phyloP scores from a whole-genome alignment of 1,140 invertebrate species.

The Temnothorax nylanderi region DNA sequence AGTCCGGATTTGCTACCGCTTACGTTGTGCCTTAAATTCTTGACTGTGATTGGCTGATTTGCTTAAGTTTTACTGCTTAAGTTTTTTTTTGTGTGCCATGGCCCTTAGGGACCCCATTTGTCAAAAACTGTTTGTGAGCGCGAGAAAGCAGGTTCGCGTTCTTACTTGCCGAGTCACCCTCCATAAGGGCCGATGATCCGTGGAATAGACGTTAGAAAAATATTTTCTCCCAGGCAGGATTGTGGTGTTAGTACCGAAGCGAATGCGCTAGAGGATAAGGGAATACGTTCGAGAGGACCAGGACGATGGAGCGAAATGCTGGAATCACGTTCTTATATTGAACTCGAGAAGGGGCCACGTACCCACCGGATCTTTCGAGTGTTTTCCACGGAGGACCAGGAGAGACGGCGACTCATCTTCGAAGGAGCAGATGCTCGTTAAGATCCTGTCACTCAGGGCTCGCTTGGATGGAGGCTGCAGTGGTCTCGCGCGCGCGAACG shows the following conservation, averaged over 20 bases:
- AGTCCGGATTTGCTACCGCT: no score
- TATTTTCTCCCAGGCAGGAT: constrained; percentile 37
- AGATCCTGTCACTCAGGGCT: constrained; percentile 80
- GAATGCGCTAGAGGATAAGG: constrained; percentile 8
- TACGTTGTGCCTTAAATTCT: no score
- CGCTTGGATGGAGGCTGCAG: constrained; percentile 42
- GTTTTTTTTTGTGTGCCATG: no score
- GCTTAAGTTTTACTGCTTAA: no score
- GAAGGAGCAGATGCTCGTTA: constrained; percentile 79
- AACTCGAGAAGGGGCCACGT: constrained; percentile 32
- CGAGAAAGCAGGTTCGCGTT: constrained; percentile 39
- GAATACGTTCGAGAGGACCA: not conserved
- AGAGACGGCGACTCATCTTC: constrained; percentile 61
- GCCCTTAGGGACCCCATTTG: constrained; percentile 63
- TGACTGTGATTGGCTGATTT: no score
- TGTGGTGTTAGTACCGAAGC: constrained; percentile 28
- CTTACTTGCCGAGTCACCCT: constrained; percentile 67
- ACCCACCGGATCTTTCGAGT: constrained; percentile 24
- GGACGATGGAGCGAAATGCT: not conserved
- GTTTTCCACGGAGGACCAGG: constrained; percentile 54
- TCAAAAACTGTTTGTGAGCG: constrained; percentile 71
- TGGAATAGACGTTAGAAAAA: constrained; percentile 59
- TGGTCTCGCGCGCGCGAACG: constrained; percentile 38
- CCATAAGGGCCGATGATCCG: constrained; percentile 63
- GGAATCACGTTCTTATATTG: constrained; percentile 67